These are phyloP conservation scores for Torymus texanus DNA, from an alignment of 2,888 invertebrate genomes.

Conservation along the genomic window DNA sequence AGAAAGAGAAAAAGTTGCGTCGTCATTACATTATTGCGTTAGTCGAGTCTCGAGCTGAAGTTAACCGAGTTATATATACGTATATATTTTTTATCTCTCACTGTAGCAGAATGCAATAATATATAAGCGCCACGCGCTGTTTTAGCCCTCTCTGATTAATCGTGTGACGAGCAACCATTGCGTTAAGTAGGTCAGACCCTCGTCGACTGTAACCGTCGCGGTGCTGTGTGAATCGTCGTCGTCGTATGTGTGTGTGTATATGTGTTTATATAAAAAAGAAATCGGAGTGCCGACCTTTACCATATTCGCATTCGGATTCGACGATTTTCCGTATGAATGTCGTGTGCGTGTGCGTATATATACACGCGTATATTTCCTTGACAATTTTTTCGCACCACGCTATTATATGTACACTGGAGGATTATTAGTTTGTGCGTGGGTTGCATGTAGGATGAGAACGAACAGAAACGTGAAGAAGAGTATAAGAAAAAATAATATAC, in stretches of 20 bases:
- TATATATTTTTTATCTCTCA: no score
- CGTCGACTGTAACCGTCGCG: slow-evolving; percentile 12
- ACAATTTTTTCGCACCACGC: neutral
- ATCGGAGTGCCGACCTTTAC: neutral
- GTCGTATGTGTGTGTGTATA: neutral
- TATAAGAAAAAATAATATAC: slow-evolving; percentile 1
- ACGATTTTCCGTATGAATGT: no score
- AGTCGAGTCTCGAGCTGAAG: no score
- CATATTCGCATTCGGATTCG: neutral
- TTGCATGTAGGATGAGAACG: neutral
- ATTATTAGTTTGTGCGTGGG: neutral
- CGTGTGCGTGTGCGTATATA: no score
- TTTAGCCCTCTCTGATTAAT: slow-evolving; percentile 31
- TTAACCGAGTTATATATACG: neutral
- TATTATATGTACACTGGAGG: neutral
- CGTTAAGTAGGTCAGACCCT: slow-evolving; percentile 43
- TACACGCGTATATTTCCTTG: neutral
- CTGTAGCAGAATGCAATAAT: no score
- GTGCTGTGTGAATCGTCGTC: neutral
- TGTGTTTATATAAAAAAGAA: neutral
- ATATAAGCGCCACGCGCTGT: neutral
- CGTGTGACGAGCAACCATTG: neutral
- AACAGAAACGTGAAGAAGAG: neutral
- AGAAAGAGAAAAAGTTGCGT: slow-evolving; percentile 22
- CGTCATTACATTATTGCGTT: neutral